Percentiles rank a stretch among this genome's conserved stretches.
phyloP scores from a whole-genome alignment of 2,888 invertebrate species.

The Habroteleia sp. region DNA sequence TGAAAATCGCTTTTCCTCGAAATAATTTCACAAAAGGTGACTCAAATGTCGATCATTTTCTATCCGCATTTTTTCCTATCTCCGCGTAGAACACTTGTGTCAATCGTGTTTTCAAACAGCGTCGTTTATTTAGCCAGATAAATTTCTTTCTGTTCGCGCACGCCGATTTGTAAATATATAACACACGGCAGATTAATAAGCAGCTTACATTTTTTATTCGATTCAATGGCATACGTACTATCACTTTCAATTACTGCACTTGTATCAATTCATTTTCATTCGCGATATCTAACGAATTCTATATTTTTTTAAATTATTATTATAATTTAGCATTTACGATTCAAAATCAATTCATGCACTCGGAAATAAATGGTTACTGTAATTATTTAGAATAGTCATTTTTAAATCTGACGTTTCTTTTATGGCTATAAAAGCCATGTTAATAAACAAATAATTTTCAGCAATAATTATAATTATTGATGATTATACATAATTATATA shows the following conservation, averaged over 20 bases:
- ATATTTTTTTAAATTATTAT: background rate
- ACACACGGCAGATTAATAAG: constrained; percentile 9
- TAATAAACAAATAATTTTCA: no score
- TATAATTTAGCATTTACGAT: no score
- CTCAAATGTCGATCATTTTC: background rate
- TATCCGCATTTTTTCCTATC: constrained; percentile 15
- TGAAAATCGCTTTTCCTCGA: no score
- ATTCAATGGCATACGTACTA: no score
- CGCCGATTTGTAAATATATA: constrained; percentile 25
- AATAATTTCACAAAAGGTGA: background rate
- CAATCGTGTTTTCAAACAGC: constrained; percentile 34
- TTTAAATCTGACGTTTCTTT: no score
- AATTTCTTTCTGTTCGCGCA: constrained; percentile 13
- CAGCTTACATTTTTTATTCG: constrained; percentile 10
- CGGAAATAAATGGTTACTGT: no score
- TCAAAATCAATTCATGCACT: no score
- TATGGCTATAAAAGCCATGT: no score
- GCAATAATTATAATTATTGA: no score
- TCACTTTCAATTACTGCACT: no score
- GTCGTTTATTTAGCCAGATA: constrained; percentile 20
- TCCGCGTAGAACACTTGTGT: constrained; percentile 39
- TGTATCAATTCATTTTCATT: background rate
- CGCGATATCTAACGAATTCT: background rate
- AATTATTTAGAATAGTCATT: no score
- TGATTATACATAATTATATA: no score